Percentiles rank a stretch among this genome's conserved stretches.
Conservation (phyloP, 2,113 vertebrate species). For the Cyanoramphus novaezelandiae region DNA sequence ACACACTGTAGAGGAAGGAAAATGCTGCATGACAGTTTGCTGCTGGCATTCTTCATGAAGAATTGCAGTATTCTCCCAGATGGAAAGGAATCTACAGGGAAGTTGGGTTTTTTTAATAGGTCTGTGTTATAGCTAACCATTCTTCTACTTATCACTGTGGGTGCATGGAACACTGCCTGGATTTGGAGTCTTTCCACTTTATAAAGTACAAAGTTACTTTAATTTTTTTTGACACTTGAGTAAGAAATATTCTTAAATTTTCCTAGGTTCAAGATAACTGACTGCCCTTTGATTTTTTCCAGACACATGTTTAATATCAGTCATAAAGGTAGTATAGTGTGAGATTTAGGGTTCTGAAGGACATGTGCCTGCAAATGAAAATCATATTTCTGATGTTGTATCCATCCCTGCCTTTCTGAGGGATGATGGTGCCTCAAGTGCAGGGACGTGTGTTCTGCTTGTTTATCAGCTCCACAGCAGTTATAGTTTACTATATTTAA, state of each 20-base stretch:
- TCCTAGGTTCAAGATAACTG: neutral
- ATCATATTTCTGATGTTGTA: neutral
- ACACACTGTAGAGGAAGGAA: neutral
- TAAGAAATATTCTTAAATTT: slow-evolving; percentile 40
- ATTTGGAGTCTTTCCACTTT: slow-evolving; percentile 42
- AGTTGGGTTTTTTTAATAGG: neutral
- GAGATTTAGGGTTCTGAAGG: slow-evolving; percentile 16
- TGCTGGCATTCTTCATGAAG: slow-evolving; percentile 1
- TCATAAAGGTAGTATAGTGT: neutral
- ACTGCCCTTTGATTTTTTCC: slow-evolving; percentile 21
- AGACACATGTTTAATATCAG: neutral
- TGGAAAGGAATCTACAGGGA: slow-evolving; percentile 2
- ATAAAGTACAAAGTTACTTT: slow-evolving; percentile 43
- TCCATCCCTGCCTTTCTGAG: neutral
- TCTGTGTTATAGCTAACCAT: neutral
- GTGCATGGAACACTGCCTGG: slow-evolving; percentile 68
- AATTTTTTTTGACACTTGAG: slow-evolving; percentile 61
- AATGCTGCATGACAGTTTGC: neutral
- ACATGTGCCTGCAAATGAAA: neutral
- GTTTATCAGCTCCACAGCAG: neutral
- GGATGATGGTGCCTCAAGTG: neutral
- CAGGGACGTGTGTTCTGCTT: neutral
- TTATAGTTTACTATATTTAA: neutral
- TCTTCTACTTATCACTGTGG: slow-evolving; percentile 43
- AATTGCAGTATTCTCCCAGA: slow-evolving; percentile 10